Percentiles rank a stretch among this genome's conserved stretches.
phyloP scores from a whole-genome alignment of 2,888 invertebrate genomes.

The Desoria tigrina region DNA sequence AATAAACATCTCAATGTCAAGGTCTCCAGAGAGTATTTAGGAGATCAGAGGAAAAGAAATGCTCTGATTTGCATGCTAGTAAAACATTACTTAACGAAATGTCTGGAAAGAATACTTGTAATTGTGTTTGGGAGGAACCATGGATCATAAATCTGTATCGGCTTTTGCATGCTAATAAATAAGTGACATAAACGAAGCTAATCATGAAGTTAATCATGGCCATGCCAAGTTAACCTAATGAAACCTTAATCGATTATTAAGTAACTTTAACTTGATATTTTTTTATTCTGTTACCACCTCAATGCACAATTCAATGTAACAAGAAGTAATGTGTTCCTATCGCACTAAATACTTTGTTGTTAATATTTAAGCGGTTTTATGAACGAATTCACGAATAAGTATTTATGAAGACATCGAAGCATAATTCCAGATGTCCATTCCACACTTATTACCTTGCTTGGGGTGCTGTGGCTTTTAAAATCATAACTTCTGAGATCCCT shows the following conservation, averaged over 20 bases:
- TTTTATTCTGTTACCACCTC: no score
- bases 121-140: neutral
- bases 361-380: no score
- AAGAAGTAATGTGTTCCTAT: no score
- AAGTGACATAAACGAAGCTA: neutral
- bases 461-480: no score
- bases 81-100: neutral
- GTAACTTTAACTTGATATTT: no score
- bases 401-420: no score
- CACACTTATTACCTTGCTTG: no score
- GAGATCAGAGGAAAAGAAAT: neutral
- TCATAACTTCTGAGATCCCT: no score
- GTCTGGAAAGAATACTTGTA: neutral
- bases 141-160: neutral
- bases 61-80: neutral
- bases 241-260: constrained; percentile 9
- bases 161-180: neutral
- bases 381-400: no score
- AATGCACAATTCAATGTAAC: no score
- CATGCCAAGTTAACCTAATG: neutral
- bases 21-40: neutral
- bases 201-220: constrained; percentile 6
- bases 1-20: constrained; percentile 12
- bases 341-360: no score
- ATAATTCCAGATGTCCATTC: no score